These are phyloP conservation scores for Greenwoodochromis staneri DNA, from an alignment of 2,113 vertebrate genomes.

Conservation along the genomic window DNA sequence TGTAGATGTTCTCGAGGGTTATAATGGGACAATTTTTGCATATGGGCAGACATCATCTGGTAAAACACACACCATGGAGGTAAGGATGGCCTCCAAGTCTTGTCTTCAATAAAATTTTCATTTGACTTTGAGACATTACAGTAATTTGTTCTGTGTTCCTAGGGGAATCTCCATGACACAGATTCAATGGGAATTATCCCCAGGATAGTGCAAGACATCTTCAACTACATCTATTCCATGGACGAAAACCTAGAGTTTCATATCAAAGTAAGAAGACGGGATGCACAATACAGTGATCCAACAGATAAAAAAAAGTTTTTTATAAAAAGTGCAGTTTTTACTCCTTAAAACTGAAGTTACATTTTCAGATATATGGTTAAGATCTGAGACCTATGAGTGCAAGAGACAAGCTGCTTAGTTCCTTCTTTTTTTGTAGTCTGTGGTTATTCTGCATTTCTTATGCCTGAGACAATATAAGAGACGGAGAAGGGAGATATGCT, in stretches of 20 bases:
- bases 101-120: background rate
- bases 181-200: conserved; percentile 93
- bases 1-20: conserved; percentile 94
- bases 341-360: background rate
- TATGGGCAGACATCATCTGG: conserved; percentile 97
- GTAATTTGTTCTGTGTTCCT: background rate
- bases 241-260: conserved; percentile 94
- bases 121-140: background rate
- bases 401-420: background rate
- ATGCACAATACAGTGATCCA: background rate
- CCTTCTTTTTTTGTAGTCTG: background rate
- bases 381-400: background rate
- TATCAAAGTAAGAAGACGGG: conserved; percentile 76
- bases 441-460: background rate
- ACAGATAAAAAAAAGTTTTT: rapidly evolving
- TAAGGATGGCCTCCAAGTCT: conserved; percentile 40
- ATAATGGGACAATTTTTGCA: conserved; percentile 98
- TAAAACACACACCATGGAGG: conserved; percentile 99
- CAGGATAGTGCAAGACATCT: conserved; percentile 91
- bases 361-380: background rate
- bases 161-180: conserved; percentile 90
- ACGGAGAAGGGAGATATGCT: background rate
- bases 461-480: background rate
- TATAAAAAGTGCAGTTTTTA: background rate
- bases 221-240: conserved; percentile 95